phyloP scores from a whole-genome alignment of 2,113 vertebrate genomes.

The Tringa solitaria region DNA sequence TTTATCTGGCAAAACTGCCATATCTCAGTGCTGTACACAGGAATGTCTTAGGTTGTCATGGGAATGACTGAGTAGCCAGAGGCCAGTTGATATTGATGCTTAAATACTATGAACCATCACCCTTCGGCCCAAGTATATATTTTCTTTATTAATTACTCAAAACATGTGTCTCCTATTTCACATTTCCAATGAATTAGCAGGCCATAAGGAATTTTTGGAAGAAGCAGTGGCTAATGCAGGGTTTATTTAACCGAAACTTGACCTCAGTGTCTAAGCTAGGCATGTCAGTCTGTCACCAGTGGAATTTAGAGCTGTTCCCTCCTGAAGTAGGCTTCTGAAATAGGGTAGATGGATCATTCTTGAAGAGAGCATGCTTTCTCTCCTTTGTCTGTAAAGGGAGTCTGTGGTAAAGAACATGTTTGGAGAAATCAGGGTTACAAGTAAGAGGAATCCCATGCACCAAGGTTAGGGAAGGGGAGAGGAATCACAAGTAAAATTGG shows the following conservation, averaged over 20 bases:
- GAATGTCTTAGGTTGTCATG: neutral
- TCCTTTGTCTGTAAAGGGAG: neutral
- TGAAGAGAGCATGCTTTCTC: neutral
- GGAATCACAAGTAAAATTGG: neutral
- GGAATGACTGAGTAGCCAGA: neutral
- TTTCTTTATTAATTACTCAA: neutral
- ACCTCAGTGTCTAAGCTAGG: neutral
- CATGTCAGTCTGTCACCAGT: neutral
- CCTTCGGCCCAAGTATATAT: neutral
- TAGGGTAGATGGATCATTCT: neutral
- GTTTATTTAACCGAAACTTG: neutral
- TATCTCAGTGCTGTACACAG: neutral
- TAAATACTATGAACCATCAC: neutral
- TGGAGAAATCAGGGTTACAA: neutral
- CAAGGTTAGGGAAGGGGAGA: neutral
- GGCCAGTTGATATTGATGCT: neutral
- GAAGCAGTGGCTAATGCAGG: neutral
- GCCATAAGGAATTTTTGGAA: neutral
- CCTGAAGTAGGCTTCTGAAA: neutral
- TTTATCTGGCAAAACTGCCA: neutral
- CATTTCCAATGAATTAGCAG: neutral
- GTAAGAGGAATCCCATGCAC: neutral
- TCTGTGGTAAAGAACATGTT: neutral
- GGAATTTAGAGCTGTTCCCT: neutral
- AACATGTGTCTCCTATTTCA: neutral